Evolutionary conservation across 2,888 invertebrate genomes (phyloP), one percentile per base, ranked within the genome.

Genomic region (Pterostichus niger): DNA sequence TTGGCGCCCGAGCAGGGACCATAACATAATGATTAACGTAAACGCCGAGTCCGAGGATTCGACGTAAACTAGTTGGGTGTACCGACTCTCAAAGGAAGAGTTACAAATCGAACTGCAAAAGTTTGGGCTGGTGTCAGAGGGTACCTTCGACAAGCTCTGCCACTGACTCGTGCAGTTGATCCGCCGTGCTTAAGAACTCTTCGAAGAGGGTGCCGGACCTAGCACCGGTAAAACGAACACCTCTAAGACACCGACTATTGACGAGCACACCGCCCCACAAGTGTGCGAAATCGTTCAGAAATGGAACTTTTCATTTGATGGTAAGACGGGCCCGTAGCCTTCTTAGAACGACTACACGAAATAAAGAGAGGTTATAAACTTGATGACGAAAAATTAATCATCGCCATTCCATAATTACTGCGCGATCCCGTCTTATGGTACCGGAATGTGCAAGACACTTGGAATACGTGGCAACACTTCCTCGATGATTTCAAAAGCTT

Each of bases 271-370:
- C n/a, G n/a, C n/a, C n/a, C n/a, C n/a, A 76, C 76, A 61, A n/a
- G n/a, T n/a, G n/a, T n/a, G n/a, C n/a, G n/a, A n/a, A n/a, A n/a
- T n/a, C n/a, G n/a, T n/a, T n/a, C n/a, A n/a, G n/a, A n/a, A n/a
- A n/a, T 76, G 82, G 64, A 73, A 73, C 35, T 2, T 76, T 11
- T 13, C 54, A 10, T 78, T 77, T 61, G 83, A 83, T 40, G 83
- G 68, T 0, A 61, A 46, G n/a, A 49, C 52, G n/a, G 78, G 11
- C 49, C 78, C 13, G 46, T 83, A 5, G 40, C 24, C 5, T 83
- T 78, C 56, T 44, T 78, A 4, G 78, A 83, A 40, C 15, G 64
- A 3, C 31, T 83, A 2, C 46, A 59, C 44, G 83, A 83, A 31
- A 10, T 64, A n/a, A 56, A 13, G 13, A 31, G 13, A 5, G 59